Percentiles rank a stretch among this genome's conserved stretches.
These are phyloP conservation scores for Turnix velox DNA, from an alignment of 2,113 vertebrate species.

Conservation along the genomic window DNA sequence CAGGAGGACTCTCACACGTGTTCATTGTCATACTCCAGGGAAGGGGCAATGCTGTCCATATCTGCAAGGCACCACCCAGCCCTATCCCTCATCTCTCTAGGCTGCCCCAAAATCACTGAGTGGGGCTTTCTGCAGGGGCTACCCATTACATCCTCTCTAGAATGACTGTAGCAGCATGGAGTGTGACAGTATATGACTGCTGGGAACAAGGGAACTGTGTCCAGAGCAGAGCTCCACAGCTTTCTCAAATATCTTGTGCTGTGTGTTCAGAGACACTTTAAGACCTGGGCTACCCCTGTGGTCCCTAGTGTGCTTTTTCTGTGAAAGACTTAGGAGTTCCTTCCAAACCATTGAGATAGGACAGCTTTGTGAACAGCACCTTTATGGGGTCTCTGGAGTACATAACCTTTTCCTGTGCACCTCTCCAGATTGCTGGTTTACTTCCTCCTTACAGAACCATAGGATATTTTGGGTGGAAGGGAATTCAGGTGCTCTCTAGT, in stretches of 20 bases:
- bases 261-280: not conserved
- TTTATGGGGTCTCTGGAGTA: not conserved
- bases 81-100: not conserved
- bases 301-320: accelerated
- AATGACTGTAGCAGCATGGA: not conserved
- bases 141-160: not conserved
- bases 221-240: not conserved
- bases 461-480: not conserved
- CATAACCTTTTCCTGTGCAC: not conserved
- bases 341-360: not conserved
- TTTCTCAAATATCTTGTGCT: not conserved
- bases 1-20: not conserved
- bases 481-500: not conserved
- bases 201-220: not conserved
- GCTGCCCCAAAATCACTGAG: not conserved
- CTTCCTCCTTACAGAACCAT: not conserved
- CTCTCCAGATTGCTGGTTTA: not conserved
- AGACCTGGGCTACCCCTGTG: not conserved
- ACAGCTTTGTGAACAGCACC: not conserved
- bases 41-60: not conserved
- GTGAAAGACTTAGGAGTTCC: not conserved
- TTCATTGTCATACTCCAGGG: not conserved
- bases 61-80: not conserved
- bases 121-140: not conserved
- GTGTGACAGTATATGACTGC: accelerated